phyloP scores from a whole-genome alignment of 1,140 invertebrate genomes.

The Drosophila subpulchrella region DNA sequence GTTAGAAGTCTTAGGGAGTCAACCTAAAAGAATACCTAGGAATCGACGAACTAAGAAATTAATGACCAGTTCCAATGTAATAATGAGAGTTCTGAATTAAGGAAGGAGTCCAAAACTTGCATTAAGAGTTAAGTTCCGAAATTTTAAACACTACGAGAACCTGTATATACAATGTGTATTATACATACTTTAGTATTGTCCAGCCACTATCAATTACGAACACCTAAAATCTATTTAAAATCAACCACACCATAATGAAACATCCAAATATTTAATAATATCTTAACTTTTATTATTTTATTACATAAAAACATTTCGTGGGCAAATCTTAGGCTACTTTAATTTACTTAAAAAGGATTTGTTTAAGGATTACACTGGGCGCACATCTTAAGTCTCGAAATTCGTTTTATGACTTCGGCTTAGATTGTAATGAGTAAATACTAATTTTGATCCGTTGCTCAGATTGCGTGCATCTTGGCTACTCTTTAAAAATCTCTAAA shows the following conservation, averaged over 20 bases:
- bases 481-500: constrained; percentile 65
- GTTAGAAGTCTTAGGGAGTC: background rate
- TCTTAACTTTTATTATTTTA: constrained; percentile 52
- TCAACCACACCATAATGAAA: background rate
- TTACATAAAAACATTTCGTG: constrained; percentile 72
- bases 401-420: constrained; percentile 20
- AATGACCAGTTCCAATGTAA: no score
- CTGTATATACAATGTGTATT: no score
- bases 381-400: constrained; percentile 20
- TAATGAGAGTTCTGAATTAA: no score
- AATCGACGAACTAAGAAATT: no score
- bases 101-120: background rate
- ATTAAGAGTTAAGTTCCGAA: no score
- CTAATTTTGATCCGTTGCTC: constrained; percentile 78
- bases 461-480: constrained; percentile 32
- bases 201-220: background rate
- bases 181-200: no score
- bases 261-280: constrained; percentile 13
- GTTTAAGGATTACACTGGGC: constrained; percentile 51
- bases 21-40: background rate
- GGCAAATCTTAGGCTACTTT: constrained; percentile 30
- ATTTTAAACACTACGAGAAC: no score
- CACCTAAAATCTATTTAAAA: background rate
- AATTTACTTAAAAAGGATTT: constrained; percentile 26
- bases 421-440: constrained; percentile 32